Evolutionary conservation across 2,888 invertebrate genomes (phyloP).

Genomic region (Synergus laeviventris): DNA sequence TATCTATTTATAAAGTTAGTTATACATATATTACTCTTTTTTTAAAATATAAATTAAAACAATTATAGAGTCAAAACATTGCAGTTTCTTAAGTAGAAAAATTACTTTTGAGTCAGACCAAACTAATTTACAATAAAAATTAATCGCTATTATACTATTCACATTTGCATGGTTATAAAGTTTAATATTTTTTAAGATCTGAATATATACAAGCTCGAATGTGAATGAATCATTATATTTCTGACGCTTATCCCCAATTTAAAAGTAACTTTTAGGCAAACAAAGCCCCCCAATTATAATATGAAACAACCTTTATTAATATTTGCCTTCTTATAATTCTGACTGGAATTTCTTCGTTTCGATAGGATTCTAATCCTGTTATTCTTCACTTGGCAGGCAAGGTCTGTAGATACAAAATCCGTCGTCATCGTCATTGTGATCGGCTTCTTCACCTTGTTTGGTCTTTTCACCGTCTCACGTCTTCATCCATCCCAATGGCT

Average conservation of each 20-base stretch:
- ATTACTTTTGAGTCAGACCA: too few species aligned
- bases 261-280: neutral
- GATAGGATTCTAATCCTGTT: constrained; percentile 36
- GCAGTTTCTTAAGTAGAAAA: too few species aligned
- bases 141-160: too few species aligned
- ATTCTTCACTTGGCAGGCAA: constrained; percentile 30
- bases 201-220: too few species aligned
- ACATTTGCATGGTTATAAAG: too few species aligned
- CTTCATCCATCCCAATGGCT: constrained; percentile 34
- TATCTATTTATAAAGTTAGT: too few species aligned
- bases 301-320: neutral
- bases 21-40: too few species aligned
- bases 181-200: too few species aligned
- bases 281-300: constrained; percentile 13
- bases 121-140: too few species aligned
- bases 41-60: too few species aligned
- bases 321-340: constrained; percentile 24
- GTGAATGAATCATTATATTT: neutral
- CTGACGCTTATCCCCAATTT: neutral
- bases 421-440: constrained; percentile 40
- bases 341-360: constrained; percentile 30
- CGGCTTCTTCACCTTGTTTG: constrained; percentile 40
- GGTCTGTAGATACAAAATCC: constrained; percentile 26
- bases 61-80: too few species aligned
- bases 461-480: constrained; percentile 39